These are phyloP conservation scores for Trichogramma evanescens DNA, from an alignment of 2,888 invertebrate genomes.

Conservation along the genomic window DNA sequence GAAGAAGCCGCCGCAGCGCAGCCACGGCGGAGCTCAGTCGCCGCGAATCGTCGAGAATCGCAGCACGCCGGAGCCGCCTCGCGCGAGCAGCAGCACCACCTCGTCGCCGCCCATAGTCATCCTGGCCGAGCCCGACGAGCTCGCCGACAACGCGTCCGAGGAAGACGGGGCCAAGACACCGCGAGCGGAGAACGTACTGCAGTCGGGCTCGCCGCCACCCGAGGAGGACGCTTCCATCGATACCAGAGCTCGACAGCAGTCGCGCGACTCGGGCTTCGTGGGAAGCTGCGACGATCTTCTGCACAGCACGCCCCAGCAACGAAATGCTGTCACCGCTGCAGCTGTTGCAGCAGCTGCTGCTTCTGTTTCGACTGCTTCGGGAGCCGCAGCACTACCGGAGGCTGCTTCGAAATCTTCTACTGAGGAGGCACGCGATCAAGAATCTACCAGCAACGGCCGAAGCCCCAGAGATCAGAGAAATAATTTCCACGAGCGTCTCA, in stretches of 20 bases:
- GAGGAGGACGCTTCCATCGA: conserved; percentile 3
- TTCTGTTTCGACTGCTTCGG: background rate
- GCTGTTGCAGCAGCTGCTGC: background rate
- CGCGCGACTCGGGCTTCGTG: conserved; percentile 81
- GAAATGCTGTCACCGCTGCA: conserved; percentile 15
- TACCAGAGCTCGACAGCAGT: conserved; percentile 57
- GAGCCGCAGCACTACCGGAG: background rate
- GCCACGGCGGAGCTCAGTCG: conserved; percentile 44
- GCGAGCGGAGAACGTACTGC: conserved; percentile 52
- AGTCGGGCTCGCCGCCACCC: background rate
- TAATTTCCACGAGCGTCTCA: conserved; percentile 11
- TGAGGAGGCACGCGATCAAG: no score
- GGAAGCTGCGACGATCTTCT: conserved; percentile 82
- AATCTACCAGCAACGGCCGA: background rate
- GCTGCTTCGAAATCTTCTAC: background rate
- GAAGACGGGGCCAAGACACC: conserved; percentile 62
- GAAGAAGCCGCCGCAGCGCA: conserved; percentile 58
- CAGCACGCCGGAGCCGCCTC: conserved; percentile 55
- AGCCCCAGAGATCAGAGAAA: background rate
- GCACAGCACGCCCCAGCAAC: conserved; percentile 42
- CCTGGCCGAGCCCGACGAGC: conserved; percentile 53
- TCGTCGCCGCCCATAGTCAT: conserved; percentile 35
- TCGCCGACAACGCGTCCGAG: conserved; percentile 53
- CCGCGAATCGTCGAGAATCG: conserved; percentile 53
- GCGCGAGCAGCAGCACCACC: conserved; percentile 52